Base-by-base conservation (phyloP, 1,140 invertebrate species). In the Orussus abietinus region DNA sequence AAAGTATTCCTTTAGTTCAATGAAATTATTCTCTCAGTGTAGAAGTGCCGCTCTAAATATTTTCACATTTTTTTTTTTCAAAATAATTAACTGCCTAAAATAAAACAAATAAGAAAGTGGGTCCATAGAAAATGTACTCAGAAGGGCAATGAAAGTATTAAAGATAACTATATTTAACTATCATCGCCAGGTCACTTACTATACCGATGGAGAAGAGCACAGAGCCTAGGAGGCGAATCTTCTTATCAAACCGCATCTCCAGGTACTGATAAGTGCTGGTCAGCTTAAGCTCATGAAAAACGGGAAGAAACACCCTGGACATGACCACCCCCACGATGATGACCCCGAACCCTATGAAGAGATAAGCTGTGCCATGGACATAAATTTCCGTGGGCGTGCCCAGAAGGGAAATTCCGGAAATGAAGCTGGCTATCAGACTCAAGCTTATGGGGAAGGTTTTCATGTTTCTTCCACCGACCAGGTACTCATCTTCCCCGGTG, bases 201-300 rank as follows among this genome's bases (percentile, higher is more conserved):
- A 84, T 77, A 45, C 80, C 77, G 28, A 86, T 75, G 11, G 78
- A 79, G 49, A 87, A 90, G 18, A 90, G 68, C 1, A 81, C 57
- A 0, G 86, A 88, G n/a, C 84, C 86, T 52, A 90, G 78, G 0
- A 86, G 64, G 31, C 88, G 70, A 3, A 88, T 72, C 15, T 76
- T 79, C 45, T 79, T 81, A 54, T 87, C 78, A 52, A 86, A 91
- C 15, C 88, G 77, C 51, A 75, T 74, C 56, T 92, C 86, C 43
- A 92, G 71, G 58, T 94, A 94, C 82, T 92, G 85, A 72, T 91
- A 92, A 12, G 84, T 84, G 32, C 87, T 91, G 28, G 86, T 91
- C 3, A 92, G 56, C 52, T 81, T 74, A 3, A 92, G 75, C n/a
- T 84, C 78, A 51, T 89, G 85, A 54, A 89, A 89, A 0, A 92